Evolutionary conservation across 2,113 vertebrate species (phyloP).

Genomic region (Pollimyrus isidori): DNA sequence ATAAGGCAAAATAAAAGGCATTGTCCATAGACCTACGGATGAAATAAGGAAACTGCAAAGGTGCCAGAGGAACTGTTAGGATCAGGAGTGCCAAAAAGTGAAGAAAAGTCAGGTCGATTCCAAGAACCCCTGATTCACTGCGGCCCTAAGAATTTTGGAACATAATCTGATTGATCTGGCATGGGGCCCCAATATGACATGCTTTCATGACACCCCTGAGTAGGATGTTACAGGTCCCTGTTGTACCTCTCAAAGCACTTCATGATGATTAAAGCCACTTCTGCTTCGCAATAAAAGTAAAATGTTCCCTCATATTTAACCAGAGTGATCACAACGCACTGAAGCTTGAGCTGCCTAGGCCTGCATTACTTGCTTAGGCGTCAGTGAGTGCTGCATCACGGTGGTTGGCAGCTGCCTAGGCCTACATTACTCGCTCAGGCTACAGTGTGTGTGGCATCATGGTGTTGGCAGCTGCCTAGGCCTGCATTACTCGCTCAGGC

Average conservation of each 20-base stretch:
- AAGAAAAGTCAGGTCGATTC: background rate
- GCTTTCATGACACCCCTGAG: background rate
- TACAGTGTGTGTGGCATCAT: background rate
- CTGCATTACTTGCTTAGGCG: background rate
- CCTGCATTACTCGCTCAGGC: no score
- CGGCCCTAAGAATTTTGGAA: background rate
- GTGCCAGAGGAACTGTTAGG: background rate
- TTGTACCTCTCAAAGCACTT: background rate
- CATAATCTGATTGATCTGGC: background rate
- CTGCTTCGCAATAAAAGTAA: background rate
- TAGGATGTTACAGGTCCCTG: background rate
- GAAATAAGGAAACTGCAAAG: background rate
- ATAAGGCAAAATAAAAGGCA: background rate
- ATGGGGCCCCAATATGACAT: background rate
- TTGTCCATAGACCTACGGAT: background rate
- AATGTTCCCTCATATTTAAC: background rate
- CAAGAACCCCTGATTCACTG: background rate
- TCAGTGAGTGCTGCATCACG: background rate
- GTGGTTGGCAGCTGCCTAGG: background rate
- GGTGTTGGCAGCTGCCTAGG: background rate
- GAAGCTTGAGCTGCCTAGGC: background rate
- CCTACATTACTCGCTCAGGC: background rate
- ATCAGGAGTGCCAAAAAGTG: background rate
- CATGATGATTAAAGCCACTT: background rate
- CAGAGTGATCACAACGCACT: background rate